Evolutionary conservation across 2,888 invertebrate genomes (phyloP), one percentile per base, ranked within the genome.

Genomic region (Himalopsyche kuldschensis): DNA sequence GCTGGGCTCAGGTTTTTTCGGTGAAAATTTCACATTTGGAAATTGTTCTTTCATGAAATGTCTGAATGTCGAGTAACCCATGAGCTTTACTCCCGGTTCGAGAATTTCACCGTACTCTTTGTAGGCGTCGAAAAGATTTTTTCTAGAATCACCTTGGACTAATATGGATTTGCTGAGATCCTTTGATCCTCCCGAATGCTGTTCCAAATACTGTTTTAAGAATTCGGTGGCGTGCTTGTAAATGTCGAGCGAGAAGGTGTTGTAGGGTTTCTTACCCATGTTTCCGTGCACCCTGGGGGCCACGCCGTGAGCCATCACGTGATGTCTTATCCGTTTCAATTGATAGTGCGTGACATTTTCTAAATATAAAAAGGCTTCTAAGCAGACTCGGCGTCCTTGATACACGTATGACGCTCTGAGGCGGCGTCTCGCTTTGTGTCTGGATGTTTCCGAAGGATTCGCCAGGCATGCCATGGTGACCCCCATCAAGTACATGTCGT

Each of bases 401-500:
- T 95, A 96, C 4, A 95, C 95, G 88, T 96, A 96, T 86, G 95
- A 95, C 0, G 96, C 94, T 81, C 95, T 90, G 81, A 95, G 90
- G 88, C 96, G 92, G 89, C 95, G 93, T 77, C 95, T 90, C 86
- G 95, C 95, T 88, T 95, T 95, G 87, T 95, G 95, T 30, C 95
- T 90, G 0, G 94, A 94, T 0, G 94, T 95, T 84, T 94, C 94
- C 82, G 95, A 94, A 24, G 95, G 94, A 89, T 96, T 95, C 0
- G 95, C 94, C 86, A 96, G 90, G 87, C 95, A 95, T 0, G 95
- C 95, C 95, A 95, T 95, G 3, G 95, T 95, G 41, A 96, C 94
- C n/a, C 96, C 96, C 96, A 96, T 96, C 87, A 96, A 90, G 88
- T 96, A 96, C 96, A 96, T 96, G 89, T 96, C 96, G 89, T 96